phyloP scores from a whole-genome alignment of 2,113 vertebrate genomes.

The Albula goreensis region DNA sequence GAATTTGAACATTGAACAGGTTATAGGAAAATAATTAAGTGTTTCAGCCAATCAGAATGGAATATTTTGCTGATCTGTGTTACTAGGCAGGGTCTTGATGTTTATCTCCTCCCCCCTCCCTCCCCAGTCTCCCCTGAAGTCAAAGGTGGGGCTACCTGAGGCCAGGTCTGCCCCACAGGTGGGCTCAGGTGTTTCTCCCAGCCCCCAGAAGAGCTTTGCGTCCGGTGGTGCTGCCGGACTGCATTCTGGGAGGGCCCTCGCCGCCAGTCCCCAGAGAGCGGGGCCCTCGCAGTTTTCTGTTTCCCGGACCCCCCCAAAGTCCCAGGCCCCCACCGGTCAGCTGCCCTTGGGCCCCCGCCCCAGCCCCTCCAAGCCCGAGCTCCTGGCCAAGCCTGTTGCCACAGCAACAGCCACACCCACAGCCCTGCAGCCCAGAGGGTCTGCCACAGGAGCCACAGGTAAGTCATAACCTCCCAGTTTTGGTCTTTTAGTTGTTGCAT shows the following conservation, averaged over 20 bases:
- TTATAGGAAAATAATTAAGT: no score
- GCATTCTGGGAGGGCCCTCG: constrained; percentile 30
- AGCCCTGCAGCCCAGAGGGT: constrained; percentile 65
- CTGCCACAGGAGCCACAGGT: constrained; percentile 71
- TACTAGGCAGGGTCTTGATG: background rate
- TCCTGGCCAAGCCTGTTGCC: constrained; percentile 36
- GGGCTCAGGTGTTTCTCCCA: background rate
- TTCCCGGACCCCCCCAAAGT: constrained; percentile 44
- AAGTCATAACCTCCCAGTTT: constrained; percentile 26
- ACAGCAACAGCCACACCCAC: constrained; percentile 55
- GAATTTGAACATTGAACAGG: no score
- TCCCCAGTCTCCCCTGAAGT: constrained; percentile 47
- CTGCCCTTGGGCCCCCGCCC: constrained; percentile 2
- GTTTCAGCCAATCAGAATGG: background rate
- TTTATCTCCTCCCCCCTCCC: constrained; percentile 22
- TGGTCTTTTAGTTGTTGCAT: no score
- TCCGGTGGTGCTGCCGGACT: background rate
- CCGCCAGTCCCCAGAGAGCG: constrained; percentile 53
- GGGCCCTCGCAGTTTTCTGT: constrained; percentile 13
- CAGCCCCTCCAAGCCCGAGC: constrained; percentile 56
- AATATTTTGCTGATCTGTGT: background rate
- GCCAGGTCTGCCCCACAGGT: constrained; percentile 25
- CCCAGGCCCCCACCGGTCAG: constrained; percentile 27
- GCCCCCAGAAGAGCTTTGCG: constrained; percentile 43
- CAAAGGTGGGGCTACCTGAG: constrained; percentile 45